These are phyloP conservation scores for Halcyon smyrnensis DNA, from an alignment of 2,797 vertebrate genomes.

Conservation along the genomic window DNA sequence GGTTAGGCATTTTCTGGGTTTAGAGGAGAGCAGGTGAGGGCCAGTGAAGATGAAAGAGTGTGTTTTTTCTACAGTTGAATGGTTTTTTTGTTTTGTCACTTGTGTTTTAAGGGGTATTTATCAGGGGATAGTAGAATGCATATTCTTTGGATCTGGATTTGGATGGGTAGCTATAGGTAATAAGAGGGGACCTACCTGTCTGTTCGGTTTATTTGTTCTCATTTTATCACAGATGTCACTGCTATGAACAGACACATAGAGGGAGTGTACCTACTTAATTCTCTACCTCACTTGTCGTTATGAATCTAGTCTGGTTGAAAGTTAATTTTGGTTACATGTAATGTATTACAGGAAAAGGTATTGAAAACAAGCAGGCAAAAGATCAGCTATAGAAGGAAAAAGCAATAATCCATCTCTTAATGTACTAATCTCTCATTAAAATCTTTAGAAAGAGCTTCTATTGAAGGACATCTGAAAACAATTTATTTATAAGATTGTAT, in stretches of 20 bases:
- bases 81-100: background rate
- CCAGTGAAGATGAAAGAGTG: background rate
- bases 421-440: background rate
- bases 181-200: background rate
- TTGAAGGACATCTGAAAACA: background rate
- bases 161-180: background rate
- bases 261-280: background rate
- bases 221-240: background rate
- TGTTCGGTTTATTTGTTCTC: background rate
- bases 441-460: background rate
- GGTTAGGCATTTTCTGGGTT: background rate
- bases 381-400: background rate
- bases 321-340: background rate
- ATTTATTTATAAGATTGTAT: background rate
- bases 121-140: background rate
- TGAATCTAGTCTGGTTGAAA: background rate
- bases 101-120: background rate
- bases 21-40: background rate
- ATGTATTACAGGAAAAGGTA: background rate
- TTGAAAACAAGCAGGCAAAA: background rate
- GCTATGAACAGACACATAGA: background rate
- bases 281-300: background rate
- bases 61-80: background rate
- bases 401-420: background rate
- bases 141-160: background rate